Base-by-base conservation (phyloP, 2,113 vertebrate species). In the Casuarius casuarius region DNA sequence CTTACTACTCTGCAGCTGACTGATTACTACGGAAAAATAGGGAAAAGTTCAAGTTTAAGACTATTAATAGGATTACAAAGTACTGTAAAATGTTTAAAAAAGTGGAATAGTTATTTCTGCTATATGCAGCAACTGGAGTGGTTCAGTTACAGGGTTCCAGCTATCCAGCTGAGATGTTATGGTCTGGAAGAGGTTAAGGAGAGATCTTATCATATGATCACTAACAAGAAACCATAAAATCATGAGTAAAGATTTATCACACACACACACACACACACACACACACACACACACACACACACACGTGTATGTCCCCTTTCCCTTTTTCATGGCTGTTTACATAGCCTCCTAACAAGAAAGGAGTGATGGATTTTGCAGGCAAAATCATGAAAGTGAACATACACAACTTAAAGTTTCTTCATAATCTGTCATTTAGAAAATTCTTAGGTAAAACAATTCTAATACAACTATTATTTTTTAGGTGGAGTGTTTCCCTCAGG, bases 61-160 rank as follows among this genome's bases (percentile, higher is more conserved):
- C 14, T 59, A 59, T 51, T 63, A 82, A 82, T 8, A 83, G 25
- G 20, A 76, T 70, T 66, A 79, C 25, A 14, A 80, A 83, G 19
- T 62, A 38, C 59, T 52, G 29, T 26, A 68, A 68, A 62, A 68
- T 62, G 35, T 5, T 82, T 48, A 82, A 67, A 72, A 67, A 54
- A 67, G 4, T 26, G 35, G 58, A 75, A 79, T 13, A 54, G 17
- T 21, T 92, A 22, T 52, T 77, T 87, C 23, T 67, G 74, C 46
- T 49, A 54, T 4, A 8, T 5, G n/a, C n/a, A 1, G 1, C 42
- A 62, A 29, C 0, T 1, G 2, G 51, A 44, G 12, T 26, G 16
- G 48, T 31, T 25, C 42, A 42, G 38, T 3, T 68, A 52, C 8
- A 68, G 7, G 8, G n/a, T 65, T 82, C 62, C 49, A 20, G 11